Conservation (phyloP, 2,797 vertebrate species). For the Caiman crocodilus region DNA sequence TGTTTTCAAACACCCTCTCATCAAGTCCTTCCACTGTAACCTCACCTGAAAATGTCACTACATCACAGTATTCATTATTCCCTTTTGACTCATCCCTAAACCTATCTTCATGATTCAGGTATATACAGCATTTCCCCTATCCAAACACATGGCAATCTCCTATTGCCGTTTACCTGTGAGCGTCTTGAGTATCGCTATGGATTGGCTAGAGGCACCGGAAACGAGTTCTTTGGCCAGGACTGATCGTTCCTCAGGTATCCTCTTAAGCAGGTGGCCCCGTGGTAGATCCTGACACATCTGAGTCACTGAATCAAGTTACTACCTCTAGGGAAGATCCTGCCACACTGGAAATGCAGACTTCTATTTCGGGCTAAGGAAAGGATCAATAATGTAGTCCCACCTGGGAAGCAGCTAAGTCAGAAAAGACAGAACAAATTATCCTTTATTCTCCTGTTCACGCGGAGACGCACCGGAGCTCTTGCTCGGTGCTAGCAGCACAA, state of each 20-base stretch:
- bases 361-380: not conserved
- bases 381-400: not conserved
- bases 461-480: not conserved
- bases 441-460: not conserved
- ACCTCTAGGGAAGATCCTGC: not conserved
- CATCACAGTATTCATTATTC: not conserved
- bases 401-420: not conserved
- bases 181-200: rapidly evolving
- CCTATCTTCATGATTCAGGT: rapidly evolving
- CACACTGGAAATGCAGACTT: not conserved
- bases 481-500: not conserved
- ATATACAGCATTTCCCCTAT: not conserved
- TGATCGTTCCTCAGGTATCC: constrained; percentile 40
- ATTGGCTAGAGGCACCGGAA: not conserved
- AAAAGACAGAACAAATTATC: rapidly evolving
- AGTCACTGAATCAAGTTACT: not conserved
- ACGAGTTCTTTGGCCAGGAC: not conserved
- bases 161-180: not conserved
- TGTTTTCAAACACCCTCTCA: not conserved
- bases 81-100: rapidly evolving
- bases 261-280: rapidly evolving
- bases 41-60: not conserved
- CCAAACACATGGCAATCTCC: not conserved
- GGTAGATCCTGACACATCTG: not conserved
- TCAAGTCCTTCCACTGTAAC: not conserved